Conservation (phyloP, 2,888 invertebrate genomes). For the Nephrotoma appendiculata region DNA sequence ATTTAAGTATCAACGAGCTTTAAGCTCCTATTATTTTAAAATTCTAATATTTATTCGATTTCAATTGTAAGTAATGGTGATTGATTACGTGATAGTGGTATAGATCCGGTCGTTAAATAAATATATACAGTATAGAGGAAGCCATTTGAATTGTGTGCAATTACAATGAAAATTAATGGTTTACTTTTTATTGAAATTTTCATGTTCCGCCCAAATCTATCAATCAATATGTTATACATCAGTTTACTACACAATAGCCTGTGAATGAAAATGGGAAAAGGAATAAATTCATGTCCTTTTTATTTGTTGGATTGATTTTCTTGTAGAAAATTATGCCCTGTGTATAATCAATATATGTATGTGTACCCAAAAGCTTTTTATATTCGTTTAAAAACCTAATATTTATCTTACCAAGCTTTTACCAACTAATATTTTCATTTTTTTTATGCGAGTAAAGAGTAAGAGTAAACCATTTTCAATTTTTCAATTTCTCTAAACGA, state of each 20-base stretch:
- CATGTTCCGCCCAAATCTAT: background rate
- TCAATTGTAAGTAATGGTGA: background rate
- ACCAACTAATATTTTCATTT: background rate
- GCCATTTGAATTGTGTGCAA: background rate
- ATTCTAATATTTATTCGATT: background rate
- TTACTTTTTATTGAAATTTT: background rate
- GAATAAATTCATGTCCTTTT: background rate
- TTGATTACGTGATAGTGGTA: background rate
- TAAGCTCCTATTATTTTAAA: background rate
- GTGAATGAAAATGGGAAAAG: background rate
- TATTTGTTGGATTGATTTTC: background rate
- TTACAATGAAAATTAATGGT: background rate
- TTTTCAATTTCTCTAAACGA: no score
- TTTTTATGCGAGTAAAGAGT: no score
- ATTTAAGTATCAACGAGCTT: background rate
- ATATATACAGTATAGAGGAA: background rate
- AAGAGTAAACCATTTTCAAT: no score
- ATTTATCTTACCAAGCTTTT: background rate
- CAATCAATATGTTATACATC: background rate
- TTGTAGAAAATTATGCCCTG: background rate
- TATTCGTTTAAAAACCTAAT: background rate
- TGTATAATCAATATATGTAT: background rate
- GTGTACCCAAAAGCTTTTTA: background rate
- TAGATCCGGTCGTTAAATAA: background rate
- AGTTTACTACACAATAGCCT: background rate